These are phyloP conservation scores for Camponotus fellah DNA, from an alignment of 2,888 invertebrate species.

Conservation along the genomic window DNA sequence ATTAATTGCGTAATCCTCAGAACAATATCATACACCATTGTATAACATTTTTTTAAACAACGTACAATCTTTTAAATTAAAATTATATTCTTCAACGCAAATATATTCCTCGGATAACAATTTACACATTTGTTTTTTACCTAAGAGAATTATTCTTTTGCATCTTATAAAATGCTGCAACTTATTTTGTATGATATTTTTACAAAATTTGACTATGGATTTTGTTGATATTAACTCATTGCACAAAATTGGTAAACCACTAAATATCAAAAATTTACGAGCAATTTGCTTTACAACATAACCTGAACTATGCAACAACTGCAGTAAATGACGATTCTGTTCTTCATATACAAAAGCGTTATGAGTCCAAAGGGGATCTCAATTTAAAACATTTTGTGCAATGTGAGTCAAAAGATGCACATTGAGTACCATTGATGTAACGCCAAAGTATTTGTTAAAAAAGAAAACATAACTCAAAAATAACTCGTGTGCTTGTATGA, in stretches of 20 bases:
- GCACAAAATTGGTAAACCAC: background rate
- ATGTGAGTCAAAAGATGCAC: background rate
- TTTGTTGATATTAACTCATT: background rate
- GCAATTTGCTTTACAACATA: background rate
- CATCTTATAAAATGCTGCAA: background rate
- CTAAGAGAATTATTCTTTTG: background rate
- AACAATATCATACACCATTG: background rate
- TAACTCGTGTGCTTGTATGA: background rate
- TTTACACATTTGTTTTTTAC: background rate
- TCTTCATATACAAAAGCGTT: conserved; percentile 1
- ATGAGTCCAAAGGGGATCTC: background rate
- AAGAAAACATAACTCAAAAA: background rate
- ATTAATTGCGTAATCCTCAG: background rate
- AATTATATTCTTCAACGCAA: background rate
- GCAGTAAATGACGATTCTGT: background rate
- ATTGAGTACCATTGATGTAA: background rate
- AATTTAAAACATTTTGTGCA: conserved; percentile 7
- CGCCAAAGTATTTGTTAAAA: conserved; percentile 9
- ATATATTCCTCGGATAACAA: background rate
- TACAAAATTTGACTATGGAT: background rate
- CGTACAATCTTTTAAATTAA: background rate
- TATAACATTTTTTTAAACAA: conserved; percentile 5
- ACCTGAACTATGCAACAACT: background rate
- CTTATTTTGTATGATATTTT: background rate
- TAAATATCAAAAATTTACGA: background rate